Percentiles rank a stretch among this genome's conserved stretches.
These are phyloP conservation scores for Nomada fabriciana DNA, from an alignment of 2,888 invertebrate species.

Conservation along the genomic window DNA sequence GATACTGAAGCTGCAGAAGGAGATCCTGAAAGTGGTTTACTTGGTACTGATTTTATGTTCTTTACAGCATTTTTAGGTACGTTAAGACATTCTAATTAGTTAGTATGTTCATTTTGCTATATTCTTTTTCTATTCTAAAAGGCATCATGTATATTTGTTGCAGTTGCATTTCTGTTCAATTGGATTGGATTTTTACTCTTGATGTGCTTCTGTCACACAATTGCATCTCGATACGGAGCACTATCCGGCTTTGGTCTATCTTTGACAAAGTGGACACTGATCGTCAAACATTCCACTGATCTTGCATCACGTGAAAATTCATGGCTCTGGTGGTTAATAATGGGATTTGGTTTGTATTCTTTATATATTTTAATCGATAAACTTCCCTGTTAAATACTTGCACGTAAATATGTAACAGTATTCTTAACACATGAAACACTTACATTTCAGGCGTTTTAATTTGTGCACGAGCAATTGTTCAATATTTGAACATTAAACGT, in stretches of 20 bases:
- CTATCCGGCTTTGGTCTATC: slow-evolving; percentile 96
- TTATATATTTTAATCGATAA: not conserved
- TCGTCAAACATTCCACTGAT: slow-evolving; percentile 96
- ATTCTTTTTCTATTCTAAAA: not conserved
- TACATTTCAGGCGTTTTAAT: slow-evolving; percentile 90
- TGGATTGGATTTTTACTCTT: slow-evolving; percentile 97
- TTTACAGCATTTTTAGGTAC: slow-evolving; percentile 94
- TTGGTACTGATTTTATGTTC: slow-evolving; percentile 97
- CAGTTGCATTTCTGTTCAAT: slow-evolving; percentile 97
- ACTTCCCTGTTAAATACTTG: not conserved
- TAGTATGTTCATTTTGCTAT: not conserved
- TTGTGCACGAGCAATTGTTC: slow-evolving; percentile 94
- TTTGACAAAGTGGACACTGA: slow-evolving; percentile 97
- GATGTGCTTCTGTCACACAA: slow-evolving; percentile 97
- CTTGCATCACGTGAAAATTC: slow-evolving; percentile 94
- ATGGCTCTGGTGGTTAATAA: slow-evolving; percentile 97
- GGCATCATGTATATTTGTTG: slow-evolving; percentile 72
- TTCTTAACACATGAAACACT: slow-evolving; percentile 28
- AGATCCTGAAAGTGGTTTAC: slow-evolving; percentile 91
- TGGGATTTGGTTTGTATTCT: slow-evolving; percentile 91
- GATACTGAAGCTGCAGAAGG: slow-evolving; percentile 90
- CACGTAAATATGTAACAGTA: slow-evolving; percentile 1
- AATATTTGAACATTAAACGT: slow-evolving; percentile 95
- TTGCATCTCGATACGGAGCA: slow-evolving; percentile 96
- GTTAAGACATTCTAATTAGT: slow-evolving; percentile 75